Evolutionary conservation across 2,888 invertebrate species (phyloP).

Genomic region (Euplexia lucipara): DNA sequence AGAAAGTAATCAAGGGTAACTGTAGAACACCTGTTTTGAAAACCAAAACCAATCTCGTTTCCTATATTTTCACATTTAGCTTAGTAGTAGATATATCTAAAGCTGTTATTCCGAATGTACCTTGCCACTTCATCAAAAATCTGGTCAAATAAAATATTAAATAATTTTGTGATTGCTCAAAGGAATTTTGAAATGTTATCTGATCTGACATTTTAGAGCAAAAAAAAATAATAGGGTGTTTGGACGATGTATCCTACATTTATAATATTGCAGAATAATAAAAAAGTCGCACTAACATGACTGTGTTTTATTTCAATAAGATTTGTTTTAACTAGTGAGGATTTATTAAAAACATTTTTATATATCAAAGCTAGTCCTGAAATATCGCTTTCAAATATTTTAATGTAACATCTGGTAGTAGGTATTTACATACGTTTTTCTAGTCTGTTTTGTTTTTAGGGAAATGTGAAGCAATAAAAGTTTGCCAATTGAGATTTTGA

Average conservation of each 20-base stretch:
- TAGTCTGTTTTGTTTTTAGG: slow-evolving; percentile 6
- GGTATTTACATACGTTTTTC: slow-evolving; percentile 1
- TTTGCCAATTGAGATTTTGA: no score
- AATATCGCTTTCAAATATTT: slow-evolving; percentile 18
- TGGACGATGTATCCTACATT: slow-evolving; percentile 82
- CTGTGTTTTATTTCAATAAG: slow-evolving; percentile 69
- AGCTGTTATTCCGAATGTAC: slow-evolving; percentile 62
- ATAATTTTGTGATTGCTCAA: slow-evolving; percentile 82
- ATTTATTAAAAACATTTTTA: slow-evolving; percentile 33
- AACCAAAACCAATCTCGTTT: slow-evolving; percentile 48
- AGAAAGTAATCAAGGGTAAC: slow-evolving; percentile 70
- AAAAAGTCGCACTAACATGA: slow-evolving; percentile 82
- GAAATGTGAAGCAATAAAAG: slow-evolving; percentile 28
- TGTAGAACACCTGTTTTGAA: slow-evolving; percentile 44
- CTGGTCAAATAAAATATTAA: slow-evolving; percentile 50
- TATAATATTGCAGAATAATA: slow-evolving; percentile 83
- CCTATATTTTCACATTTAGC: slow-evolving; percentile 53
- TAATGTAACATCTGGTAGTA: slow-evolving; percentile 20
- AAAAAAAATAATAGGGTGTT: slow-evolving; percentile 75
- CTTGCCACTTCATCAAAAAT: slow-evolving; percentile 62
- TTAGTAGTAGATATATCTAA: slow-evolving; percentile 54
- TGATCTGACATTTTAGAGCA: slow-evolving; percentile 75
- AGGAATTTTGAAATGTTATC: slow-evolving; percentile 78
- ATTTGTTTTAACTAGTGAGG: slow-evolving; percentile 29
- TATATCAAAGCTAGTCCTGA: slow-evolving; percentile 26